Base-by-base conservation (phyloP, 2,113 vertebrate genomes). In the Toxostoma redivivum region DNA sequence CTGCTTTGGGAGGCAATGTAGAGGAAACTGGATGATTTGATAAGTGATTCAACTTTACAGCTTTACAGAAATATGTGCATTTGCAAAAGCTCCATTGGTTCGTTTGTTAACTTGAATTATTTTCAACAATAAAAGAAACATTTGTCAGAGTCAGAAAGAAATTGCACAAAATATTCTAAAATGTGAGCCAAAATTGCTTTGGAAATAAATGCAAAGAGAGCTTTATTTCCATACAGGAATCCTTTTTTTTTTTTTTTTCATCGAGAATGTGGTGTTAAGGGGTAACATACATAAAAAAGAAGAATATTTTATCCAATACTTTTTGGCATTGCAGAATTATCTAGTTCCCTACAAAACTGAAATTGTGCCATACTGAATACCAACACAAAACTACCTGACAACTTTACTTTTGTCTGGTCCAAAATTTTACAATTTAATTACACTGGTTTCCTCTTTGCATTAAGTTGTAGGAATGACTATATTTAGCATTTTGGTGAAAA, bases 21-120 rank as follows among this genome's bases (percentile, higher is more conserved):
- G 66, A 91, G 42, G 57, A 94, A 58, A 30, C n/a, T 69, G 27
- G 69, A 91, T 92, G 90, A 97, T 97, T 98, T 91, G 90, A 91
- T 98, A 98, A 86, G 62, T 92, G 91, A 97, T 97, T 96, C 97
- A 97, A 88, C 28, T 37, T 42, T 42, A 42, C 40, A 42, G 40
- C 40, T 97, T 97, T 96, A 90, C 72, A 85, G 74, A 93, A 92
- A 96, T 96, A 95, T 2, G n/a, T 77, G 67, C 65, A 66, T 88
- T 96, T 95, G 25, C 50, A 93, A 94, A 93, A 91, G 67, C 47
- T 71, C 78, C 28, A 31, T 69, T n/a, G 82, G 48, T 42, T 91
- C 67, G 66, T 97, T 95, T 97, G 73, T 92, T 96, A 95, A 81
- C 86, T 77, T 94, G 92, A 93, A 90, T 97, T 92, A 92, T 94